Percentiles rank a stretch among this genome's conserved stretches.
Conservation (phyloP, 2,797 vertebrate genomes). For the Xerus rutilus region DNA sequence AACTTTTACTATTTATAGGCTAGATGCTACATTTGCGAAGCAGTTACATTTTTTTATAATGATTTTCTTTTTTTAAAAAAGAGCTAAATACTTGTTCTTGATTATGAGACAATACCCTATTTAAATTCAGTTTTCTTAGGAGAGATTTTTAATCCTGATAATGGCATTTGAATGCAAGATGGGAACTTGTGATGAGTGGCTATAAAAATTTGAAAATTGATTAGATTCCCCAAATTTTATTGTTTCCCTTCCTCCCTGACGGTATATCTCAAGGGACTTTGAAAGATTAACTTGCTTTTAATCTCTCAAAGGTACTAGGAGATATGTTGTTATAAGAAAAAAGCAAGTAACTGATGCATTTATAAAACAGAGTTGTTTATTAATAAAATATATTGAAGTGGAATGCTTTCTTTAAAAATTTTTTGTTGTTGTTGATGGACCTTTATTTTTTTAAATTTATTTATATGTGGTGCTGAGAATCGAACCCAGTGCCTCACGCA, state of each 20-base stretch:
- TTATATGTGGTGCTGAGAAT: too few species aligned
- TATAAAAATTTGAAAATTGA: constrained; percentile 64
- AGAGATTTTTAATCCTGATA: constrained; percentile 10
- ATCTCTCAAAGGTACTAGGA: constrained; percentile 27
- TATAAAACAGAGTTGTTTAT: constrained; percentile 5
- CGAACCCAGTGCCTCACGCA: too few species aligned
- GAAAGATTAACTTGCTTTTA: constrained; percentile 58
- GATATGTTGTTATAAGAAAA: background rate
- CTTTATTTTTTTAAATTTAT: too few species aligned
- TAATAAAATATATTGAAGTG: background rate
- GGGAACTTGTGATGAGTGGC: constrained; percentile 21
- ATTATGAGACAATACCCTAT: constrained; percentile 9
- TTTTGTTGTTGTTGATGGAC: too few species aligned
- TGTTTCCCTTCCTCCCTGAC: constrained; percentile 52
- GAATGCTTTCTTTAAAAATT: background rate
- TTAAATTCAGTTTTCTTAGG: constrained; percentile 18
- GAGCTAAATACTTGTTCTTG: constrained; percentile 2
- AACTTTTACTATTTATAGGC: background rate
- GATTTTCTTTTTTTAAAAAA: background rate
- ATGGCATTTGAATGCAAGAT: constrained; percentile 44
- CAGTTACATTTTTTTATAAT: background rate
- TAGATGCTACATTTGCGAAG: background rate
- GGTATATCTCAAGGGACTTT: constrained; percentile 13
- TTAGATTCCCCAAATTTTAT: constrained; percentile 41
- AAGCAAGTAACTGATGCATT: background rate